These are phyloP conservation scores for Falco rusticolus DNA, from an alignment of 2,797 vertebrate genomes.

Conservation along the genomic window DNA sequence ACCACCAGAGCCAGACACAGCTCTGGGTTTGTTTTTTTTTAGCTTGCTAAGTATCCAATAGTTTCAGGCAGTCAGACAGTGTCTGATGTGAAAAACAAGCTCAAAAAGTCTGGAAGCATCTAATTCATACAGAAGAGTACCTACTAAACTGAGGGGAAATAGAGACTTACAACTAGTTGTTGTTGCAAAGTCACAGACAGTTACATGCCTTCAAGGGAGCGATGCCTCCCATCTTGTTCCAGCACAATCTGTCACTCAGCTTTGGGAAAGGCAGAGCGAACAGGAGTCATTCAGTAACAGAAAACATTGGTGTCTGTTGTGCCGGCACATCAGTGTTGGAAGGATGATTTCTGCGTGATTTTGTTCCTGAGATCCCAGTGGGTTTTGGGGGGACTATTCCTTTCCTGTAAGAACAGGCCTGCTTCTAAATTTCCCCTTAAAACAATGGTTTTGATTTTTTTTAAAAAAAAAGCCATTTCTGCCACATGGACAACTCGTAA, in stretches of 20 bases:
- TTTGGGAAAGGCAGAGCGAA: not conserved
- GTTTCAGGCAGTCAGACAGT: not conserved
- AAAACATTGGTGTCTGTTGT: not conserved
- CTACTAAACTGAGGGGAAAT: not conserved
- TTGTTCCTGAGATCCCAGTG: not conserved
- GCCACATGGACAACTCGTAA: not conserved
- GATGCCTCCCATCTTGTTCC: not conserved
- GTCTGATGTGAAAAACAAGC: slow-evolving; percentile 3
- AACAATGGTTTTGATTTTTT: not conserved
- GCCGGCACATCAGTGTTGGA: not conserved
- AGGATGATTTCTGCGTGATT: not conserved
- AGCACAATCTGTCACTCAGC: not conserved
- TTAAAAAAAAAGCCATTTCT: not conserved
- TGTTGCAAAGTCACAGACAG: not conserved
- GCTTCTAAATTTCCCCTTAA: not conserved
- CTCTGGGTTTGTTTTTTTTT: not conserved
- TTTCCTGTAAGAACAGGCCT: not conserved
- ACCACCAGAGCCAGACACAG: not conserved
- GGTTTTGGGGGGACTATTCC: not conserved
- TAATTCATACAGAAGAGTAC: not conserved
- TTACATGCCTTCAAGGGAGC: not conserved
- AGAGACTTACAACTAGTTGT: not conserved
- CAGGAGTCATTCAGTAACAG: not conserved
- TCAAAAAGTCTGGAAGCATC: not conserved
- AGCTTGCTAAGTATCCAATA: not conserved